These are phyloP conservation scores for Aphidius ervi DNA, from an alignment of 1,140 invertebrate species.

Conservation along the genomic window DNA sequence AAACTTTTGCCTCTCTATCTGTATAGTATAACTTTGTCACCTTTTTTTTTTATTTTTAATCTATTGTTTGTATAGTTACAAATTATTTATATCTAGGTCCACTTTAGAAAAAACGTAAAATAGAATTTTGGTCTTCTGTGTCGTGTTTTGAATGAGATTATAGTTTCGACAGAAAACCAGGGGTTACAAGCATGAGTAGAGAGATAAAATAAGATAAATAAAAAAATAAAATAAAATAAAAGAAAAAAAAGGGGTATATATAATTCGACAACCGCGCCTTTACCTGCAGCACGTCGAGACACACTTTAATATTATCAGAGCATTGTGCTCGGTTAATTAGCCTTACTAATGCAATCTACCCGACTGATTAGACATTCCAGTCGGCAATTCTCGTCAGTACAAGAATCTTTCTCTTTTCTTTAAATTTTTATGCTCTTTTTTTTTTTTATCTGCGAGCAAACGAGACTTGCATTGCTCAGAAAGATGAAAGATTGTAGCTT, in stretches of 20 bases:
- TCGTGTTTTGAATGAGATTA: too few relatives aligned
- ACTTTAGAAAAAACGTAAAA: too few relatives aligned
- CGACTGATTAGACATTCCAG: constrained; percentile 46
- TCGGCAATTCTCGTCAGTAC: constrained; percentile 34
- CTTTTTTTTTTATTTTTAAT: not conserved
- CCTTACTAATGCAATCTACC: constrained; percentile 45
- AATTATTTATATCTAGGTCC: constrained; percentile 14
- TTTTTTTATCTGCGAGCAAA: not conserved
- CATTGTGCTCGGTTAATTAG: constrained; percentile 46
- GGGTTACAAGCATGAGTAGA: too few relatives aligned
- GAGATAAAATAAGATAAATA: too few relatives aligned
- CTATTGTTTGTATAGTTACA: not conserved
- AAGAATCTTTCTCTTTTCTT: too few relatives aligned
- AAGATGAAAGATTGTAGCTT: constrained; percentile 10
- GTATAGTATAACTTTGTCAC: constrained; percentile 12
- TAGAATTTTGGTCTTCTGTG: too few relatives aligned
- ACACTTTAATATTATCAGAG: constrained; percentile 46
- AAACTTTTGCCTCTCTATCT: constrained; percentile 7
- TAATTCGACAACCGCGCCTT: too few relatives aligned
- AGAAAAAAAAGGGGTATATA: too few relatives aligned
- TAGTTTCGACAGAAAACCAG: too few relatives aligned
- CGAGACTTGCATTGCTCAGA: constrained; percentile 18
- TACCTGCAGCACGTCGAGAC: constrained; percentile 22
- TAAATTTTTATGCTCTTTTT: too few relatives aligned
- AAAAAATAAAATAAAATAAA: too few relatives aligned